A percentile compares a stretch with the other conserved stretches of the same genome.
These are phyloP conservation scores for Drosophila infuscata DNA, from an alignment of 2,888 invertebrate species.

Conservation along the genomic window DNA sequence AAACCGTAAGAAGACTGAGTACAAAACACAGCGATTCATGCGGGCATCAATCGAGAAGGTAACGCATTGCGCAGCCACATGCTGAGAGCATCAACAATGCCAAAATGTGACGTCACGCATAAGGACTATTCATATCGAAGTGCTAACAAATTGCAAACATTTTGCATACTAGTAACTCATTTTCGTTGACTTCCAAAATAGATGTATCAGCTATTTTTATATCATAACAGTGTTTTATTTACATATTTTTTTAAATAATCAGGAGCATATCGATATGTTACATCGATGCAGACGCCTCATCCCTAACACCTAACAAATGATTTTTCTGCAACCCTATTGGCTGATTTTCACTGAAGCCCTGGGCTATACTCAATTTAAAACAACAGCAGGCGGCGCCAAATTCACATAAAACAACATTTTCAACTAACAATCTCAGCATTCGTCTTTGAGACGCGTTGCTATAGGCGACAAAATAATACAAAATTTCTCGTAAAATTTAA, in stretches of 20 bases:
- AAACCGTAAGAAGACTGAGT: constrained; percentile 54
- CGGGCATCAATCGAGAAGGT: constrained; percentile 22
- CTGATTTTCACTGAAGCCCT: constrained; percentile 15
- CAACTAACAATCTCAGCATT: neutral
- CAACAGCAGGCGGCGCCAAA: constrained; percentile 50
- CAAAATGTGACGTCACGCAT: constrained; percentile 14
- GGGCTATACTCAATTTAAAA: constrained; percentile 11
- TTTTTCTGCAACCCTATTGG: constrained; percentile 21
- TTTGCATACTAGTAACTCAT: neutral
- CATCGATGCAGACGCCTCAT: neutral
- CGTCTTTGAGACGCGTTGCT: constrained; percentile 6
- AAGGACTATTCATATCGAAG: no score
- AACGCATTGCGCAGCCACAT: neutral
- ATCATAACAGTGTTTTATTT: neutral
- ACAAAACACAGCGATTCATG: constrained; percentile 37
- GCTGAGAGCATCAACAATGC: constrained; percentile 27
- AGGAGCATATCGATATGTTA: constrained; percentile 10
- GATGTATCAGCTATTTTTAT: neutral
- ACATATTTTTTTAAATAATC: neutral
- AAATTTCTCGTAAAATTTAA: constrained; percentile 34
- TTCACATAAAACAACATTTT: neutral
- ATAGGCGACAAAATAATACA: neutral
- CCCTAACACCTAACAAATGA: neutral
- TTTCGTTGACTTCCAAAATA: neutral
- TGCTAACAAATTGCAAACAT: neutral